Conservation (phyloP, 2,888 invertebrate species). For the Acanthoscelides obtectus region DNA sequence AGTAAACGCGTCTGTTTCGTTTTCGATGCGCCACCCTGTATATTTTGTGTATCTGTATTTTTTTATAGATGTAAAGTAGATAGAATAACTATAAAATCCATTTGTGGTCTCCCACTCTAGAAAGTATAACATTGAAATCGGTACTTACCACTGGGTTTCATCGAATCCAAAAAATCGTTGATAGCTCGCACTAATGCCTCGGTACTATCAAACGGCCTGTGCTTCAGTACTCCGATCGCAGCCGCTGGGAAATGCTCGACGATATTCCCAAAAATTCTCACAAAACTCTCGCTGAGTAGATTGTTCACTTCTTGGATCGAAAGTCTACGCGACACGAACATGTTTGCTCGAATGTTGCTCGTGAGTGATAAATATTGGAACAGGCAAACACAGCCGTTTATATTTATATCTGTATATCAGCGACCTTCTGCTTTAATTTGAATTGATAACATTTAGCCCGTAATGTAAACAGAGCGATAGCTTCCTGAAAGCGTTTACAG, state of each 20-base stretch:
- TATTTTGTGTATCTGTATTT: too few species aligned
- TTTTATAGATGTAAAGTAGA: too few species aligned
- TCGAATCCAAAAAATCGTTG: slow-evolving; percentile 52
- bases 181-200: slow-evolving; percentile 52
- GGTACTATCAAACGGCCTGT: slow-evolving; percentile 52
- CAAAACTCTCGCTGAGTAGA: slow-evolving; percentile 52
- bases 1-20: too few species aligned
- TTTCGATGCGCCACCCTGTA: too few species aligned
- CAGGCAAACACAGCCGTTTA: not conserved
- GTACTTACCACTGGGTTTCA: slow-evolving; percentile 50
- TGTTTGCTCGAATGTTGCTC: slow-evolving; percentile 6
- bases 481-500: slow-evolving; percentile 5
- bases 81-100: too few species aligned
- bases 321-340: slow-evolving; percentile 28
- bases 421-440: slow-evolving; percentile 16
- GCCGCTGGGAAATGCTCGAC: slow-evolving; percentile 57
- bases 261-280: slow-evolving; percentile 58
- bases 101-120: too few species aligned
- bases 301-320: slow-evolving; percentile 54
- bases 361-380: slow-evolving; percentile 1
- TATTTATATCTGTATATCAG: slow-evolving; percentile 17
- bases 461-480: slow-evolving; percentile 5
- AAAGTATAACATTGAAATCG: too few species aligned
- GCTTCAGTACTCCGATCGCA: slow-evolving; percentile 48
- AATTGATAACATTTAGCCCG: slow-evolving; percentile 8